A percentile compares a stretch with the other conserved stretches of the same genome.
Evolutionary conservation across 2,888 invertebrate species (phyloP).

Genomic region (Entomobrya proxima): DNA sequence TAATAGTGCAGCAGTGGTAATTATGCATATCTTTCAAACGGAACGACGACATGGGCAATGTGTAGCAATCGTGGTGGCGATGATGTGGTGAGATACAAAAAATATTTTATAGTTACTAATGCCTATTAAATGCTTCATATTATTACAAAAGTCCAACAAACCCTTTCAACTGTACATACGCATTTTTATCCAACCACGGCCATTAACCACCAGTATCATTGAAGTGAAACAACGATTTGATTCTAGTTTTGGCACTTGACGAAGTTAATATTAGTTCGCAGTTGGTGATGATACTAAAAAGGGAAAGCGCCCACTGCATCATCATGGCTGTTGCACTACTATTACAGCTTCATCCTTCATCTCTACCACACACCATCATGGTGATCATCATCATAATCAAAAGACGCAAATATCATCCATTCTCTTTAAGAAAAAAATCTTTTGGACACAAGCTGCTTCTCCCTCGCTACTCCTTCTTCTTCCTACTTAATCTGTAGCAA

Average conservation of each 20-base stretch:
- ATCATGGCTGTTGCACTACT: background rate
- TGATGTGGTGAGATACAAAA: background rate
- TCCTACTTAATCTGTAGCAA: slow-evolving; percentile 37
- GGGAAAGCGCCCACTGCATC: slow-evolving; percentile 67
- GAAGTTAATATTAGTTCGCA: slow-evolving; percentile 40
- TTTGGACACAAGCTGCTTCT: slow-evolving; percentile 45
- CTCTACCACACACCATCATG: slow-evolving; percentile 7
- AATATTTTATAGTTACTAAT: background rate
- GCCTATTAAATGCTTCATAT: background rate
- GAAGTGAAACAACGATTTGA: slow-evolving; percentile 39
- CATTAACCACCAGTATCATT: slow-evolving; percentile 20
- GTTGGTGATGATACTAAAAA: slow-evolving; percentile 53
- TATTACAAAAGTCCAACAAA: background rate
- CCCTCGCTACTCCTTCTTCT: slow-evolving; percentile 24
- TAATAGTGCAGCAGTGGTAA: slow-evolving; percentile 24
- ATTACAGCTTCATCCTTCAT: background rate
- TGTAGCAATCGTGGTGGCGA: slow-evolving; percentile 60
- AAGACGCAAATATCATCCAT: background rate
- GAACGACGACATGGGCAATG: slow-evolving; percentile 33
- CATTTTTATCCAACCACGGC: background rate
- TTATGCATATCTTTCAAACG: slow-evolving; percentile 63
- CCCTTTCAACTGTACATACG: background rate
- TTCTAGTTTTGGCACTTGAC: slow-evolving; percentile 58
- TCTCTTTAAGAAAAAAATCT: slow-evolving; percentile 19
- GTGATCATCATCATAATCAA: slow-evolving; percentile 26